Evolutionary conservation across 2,113 vertebrate species (phyloP).

Genomic region (Sclerurus mexicanus): DNA sequence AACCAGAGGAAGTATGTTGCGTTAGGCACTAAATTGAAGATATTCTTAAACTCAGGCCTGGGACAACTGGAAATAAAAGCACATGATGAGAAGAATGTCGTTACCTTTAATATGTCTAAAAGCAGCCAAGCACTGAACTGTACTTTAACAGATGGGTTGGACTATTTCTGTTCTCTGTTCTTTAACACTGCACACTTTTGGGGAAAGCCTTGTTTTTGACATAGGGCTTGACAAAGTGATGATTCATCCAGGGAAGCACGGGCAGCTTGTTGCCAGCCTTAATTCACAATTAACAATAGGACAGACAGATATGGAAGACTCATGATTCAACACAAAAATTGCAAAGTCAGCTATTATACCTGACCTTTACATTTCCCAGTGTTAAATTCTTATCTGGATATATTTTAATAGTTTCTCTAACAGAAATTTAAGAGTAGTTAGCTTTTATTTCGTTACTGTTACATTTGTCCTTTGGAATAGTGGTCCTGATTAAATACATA

Average conservation of each 20-base stretch:
- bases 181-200: neutral
- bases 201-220: conserved; percentile 36
- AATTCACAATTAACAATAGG: conserved; percentile 28
- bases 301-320: conserved; percentile 7
- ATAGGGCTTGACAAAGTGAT: conserved; percentile 48
- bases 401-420: neutral
- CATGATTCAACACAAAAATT: conserved; percentile 37
- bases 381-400: neutral
- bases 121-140: neutral
- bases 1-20: neutral
- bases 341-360: neutral
- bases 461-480: neutral
- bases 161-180: neutral
- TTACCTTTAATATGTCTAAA: neutral
- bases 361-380: neutral
- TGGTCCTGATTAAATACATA: neutral
- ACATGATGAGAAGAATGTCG: neutral
- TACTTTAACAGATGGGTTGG: neutral
- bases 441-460: neutral
- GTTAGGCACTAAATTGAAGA: neutral
- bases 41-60: neutral
- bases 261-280: conserved; percentile 30
- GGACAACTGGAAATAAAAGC: neutral
- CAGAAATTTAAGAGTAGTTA: neutral
- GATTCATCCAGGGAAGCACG: conserved; percentile 49